phyloP scores from a whole-genome alignment of 2,888 invertebrate genomes.

The Iselma pallidipennis region DNA sequence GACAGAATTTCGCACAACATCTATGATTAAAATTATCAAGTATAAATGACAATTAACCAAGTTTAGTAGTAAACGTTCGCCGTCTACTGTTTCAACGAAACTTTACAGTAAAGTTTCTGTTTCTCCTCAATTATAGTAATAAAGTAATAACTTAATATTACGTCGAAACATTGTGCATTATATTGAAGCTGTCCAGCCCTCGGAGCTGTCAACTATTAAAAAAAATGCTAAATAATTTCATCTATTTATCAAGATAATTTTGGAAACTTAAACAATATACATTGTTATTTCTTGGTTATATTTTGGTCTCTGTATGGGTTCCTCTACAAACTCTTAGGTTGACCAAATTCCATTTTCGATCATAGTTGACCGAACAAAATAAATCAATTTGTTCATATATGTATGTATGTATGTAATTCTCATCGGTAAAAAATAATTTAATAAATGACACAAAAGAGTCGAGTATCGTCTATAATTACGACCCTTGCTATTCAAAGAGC shows the following conservation, averaged over 20 bases:
- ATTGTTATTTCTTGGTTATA: too few species aligned
- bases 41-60: constrained; percentile 1
- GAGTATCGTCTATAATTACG: constrained; percentile 18
- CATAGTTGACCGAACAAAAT: constrained; percentile 1
- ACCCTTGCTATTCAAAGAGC: constrained; percentile 10
- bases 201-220: neutral
- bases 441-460: constrained; percentile 12
- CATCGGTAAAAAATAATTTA: constrained; percentile 10
- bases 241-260: too few species aligned
- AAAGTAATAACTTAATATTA: neutral
- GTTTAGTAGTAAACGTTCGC: neutral
- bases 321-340: too few species aligned
- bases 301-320: too few species aligned
- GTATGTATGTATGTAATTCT: too few species aligned
- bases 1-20: neutral
- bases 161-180: neutral
- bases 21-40: constrained; percentile 1
- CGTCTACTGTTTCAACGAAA: constrained; percentile 2
- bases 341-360: too few species aligned
- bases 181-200: neutral
- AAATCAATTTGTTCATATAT: constrained; percentile 1
- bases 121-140: neutral
- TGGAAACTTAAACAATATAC: too few species aligned
- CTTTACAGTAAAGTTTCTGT: neutral
- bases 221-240: neutral